Evolutionary conservation across 1,140 invertebrate genomes (phyloP), one percentile per base, ranked within the genome.

Genomic region (Ptiloglossa arizonensis): DNA sequence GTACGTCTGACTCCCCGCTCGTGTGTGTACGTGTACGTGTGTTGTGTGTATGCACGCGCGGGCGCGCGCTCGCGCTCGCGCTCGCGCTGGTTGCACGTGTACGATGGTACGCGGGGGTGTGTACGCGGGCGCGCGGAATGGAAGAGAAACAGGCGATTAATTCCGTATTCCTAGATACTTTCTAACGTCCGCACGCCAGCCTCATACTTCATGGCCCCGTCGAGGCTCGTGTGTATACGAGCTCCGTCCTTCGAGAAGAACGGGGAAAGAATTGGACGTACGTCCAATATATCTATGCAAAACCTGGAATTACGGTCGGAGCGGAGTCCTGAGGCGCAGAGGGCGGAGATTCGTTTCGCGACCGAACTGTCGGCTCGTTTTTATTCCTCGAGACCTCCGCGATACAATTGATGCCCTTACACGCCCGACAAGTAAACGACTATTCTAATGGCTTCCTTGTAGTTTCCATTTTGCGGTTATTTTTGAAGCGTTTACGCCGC

Each of bases 161-260:
- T 89, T 89, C 74, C 83, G 79, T 89, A 89, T 89, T 89, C 87
- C 85, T 88, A 84, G 86, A 89, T 88, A 89, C 81, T 88, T 86
- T 88, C 86, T 85, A 75, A 83, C 79, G 73, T 73, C 52, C 75
- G 83, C 86, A 89, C 87, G 87, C 89, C 77, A 89, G 63, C 52
- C 79, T 82, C 82, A 79, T 87, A 83, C 87, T 87, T 88, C 85
- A 84, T 80, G 70, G 70, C 54, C 44, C 50, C 48, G 54, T 68
- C 74, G 74, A 69, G 80, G 32, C 48, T 70, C 63, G 54, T 19
- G 63, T 83, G 81, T 86, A 85, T 86, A 85, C 73, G 82, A 88
- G 81, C 72, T 29, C 50, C 76, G 75, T 81, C 76, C 75, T 80
- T 80, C 79, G 63, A 82, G 70, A 75, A 50, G 60, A 67, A 68